Base-by-base conservation (phyloP, 2,797 vertebrate genomes). In the Syndactyla subalaris region DNA sequence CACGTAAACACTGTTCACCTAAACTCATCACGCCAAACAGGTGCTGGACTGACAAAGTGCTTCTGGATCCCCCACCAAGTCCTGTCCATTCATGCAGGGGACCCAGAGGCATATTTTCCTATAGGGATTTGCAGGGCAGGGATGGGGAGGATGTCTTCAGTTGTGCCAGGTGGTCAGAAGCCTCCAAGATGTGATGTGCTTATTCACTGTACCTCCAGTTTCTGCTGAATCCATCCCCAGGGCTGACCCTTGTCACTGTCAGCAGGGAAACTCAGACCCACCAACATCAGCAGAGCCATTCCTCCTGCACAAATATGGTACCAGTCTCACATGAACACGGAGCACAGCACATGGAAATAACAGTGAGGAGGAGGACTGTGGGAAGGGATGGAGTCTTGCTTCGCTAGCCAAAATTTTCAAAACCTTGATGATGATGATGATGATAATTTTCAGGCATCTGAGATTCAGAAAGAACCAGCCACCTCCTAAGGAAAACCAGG, bases 321-420 rank as follows among this genome's bases (percentile, higher is more conserved):
- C 20, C 43, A 41, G 30, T 23, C 41, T 79, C 24, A 13, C 1
- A 2, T 0, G 10, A 65, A 58, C 27, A 68, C 0, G 3, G 30
- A 65, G 4, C 46, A 67, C 1, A 14, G 58, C 54, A 72, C 19
- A 16, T 1, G 6, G 32, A 80, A 91, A 29, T 30, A 41, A 0
- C 0, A 52, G 16, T 7, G n/a, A 84, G 57, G 0, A 3, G n/a
- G 0, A 38, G n/a, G 51, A 41, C 49, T 75, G 10, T 39, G 46
- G 29, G 45, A 92, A 61, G 29, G 43, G 30, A 58, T 73, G 73
- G 27, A 81, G 59, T 24, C 41, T 43, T 61, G 46, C 19, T 88
- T 86, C 66, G 32, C n/a, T 36, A 59, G 55, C 5, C 13, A 67
- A 58, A 45, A 63, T 57, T 74, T 79, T 30, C 32, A 79, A 68